Evolutionary conservation across 2,113 vertebrate genomes (phyloP).

Genomic region (Gambusia holbrooki): DNA sequence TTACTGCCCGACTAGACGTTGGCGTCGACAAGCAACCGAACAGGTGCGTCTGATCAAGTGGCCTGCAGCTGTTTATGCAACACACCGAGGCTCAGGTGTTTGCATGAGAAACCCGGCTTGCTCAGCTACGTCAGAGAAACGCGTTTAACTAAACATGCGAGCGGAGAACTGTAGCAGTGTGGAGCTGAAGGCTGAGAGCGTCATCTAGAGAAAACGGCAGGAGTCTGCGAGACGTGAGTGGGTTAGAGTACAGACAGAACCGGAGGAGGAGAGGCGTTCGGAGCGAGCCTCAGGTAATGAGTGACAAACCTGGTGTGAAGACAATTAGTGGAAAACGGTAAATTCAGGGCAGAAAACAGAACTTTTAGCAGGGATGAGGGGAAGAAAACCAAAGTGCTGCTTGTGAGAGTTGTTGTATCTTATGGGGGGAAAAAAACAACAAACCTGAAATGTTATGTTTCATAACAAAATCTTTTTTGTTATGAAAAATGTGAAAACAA

Average conservation of each 20-base stretch:
- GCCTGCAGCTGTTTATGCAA: background rate
- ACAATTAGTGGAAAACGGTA: background rate
- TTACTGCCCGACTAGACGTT: background rate
- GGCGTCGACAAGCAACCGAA: background rate
- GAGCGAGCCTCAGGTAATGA: background rate
- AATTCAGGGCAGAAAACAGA: background rate
- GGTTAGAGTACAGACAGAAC: background rate
- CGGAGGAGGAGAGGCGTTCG: too few species aligned
- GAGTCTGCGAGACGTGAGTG: background rate
- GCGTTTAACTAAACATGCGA: background rate
- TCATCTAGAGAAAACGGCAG: background rate
- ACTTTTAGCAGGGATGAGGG: background rate
- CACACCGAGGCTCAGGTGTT: background rate
- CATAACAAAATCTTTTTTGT: too few species aligned
- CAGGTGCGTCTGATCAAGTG: background rate
- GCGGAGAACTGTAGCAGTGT: background rate
- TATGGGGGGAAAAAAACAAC: too few species aligned
- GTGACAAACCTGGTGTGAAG: background rate
- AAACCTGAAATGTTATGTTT: too few species aligned
- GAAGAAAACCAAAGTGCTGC: background rate
- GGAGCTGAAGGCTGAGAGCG: background rate
- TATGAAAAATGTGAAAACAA: too few species aligned
- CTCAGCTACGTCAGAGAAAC: too few species aligned
- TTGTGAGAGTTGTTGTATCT: background rate
- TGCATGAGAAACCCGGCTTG: background rate